phyloP scores from a whole-genome alignment of 2,888 invertebrate species.

The Agrotis clavis region DNA sequence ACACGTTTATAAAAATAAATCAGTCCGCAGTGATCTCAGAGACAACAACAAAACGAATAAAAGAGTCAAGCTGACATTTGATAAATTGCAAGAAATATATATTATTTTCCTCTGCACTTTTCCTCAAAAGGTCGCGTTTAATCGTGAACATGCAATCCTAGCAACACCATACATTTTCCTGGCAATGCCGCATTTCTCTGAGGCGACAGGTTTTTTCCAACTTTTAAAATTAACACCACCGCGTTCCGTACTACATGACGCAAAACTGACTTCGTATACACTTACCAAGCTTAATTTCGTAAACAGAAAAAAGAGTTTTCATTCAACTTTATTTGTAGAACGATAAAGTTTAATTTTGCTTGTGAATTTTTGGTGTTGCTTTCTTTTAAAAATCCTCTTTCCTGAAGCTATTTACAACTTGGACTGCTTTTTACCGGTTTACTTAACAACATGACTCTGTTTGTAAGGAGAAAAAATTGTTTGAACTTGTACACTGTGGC shows the following conservation, averaged over 20 bases:
- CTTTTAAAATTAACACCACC: constrained; percentile 70
- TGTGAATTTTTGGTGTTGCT: constrained; percentile 16
- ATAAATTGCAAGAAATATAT: constrained; percentile 63
- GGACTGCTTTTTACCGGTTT: constrained; percentile 68
- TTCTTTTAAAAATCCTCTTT: constrained; percentile 70
- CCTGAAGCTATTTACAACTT: constrained; percentile 68
- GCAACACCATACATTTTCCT: constrained; percentile 52
- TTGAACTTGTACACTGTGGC: constrained; percentile 46
- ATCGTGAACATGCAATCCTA: constrained; percentile 59
- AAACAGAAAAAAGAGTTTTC: constrained; percentile 30
- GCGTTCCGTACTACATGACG: constrained; percentile 60
- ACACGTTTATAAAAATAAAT: constrained; percentile 28
- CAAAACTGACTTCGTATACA: constrained; percentile 55
- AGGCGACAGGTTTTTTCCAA: constrained; percentile 59
- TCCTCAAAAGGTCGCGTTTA: constrained; percentile 53
- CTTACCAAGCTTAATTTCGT: constrained; percentile 51
- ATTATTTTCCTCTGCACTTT: constrained; percentile 45
- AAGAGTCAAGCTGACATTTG: constrained; percentile 54
- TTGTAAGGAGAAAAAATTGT: constrained; percentile 46
- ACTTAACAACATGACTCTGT: constrained; percentile 66
- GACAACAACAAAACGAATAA: constrained; percentile 39
- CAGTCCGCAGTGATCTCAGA: constrained; percentile 33
- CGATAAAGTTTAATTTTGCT: constrained; percentile 19
- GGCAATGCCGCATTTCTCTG: constrained; percentile 49
- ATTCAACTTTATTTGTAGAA: neutral